Conservation (phyloP, 2,113 vertebrate species). For the Hippocampus zosterae region DNA sequence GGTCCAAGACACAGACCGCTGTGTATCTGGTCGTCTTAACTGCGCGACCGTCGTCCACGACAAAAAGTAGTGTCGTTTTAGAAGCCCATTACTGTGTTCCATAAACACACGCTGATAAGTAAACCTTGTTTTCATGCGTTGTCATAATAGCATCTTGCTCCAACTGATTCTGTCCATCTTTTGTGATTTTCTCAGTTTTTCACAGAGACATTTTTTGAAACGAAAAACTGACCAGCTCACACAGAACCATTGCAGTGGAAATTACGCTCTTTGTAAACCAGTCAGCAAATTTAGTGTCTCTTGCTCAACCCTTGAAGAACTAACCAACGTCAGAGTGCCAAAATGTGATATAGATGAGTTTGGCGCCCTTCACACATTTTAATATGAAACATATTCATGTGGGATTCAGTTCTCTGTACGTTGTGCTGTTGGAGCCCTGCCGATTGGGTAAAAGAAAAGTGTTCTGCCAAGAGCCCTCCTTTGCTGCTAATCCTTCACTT, state of each 20-base stretch:
- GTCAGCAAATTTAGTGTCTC: neutral
- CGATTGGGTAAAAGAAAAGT: neutral
- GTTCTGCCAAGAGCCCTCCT: neutral
- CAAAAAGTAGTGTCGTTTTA: too few relatives aligned
- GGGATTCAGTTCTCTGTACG: neutral
- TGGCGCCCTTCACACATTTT: neutral
- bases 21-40: too few relatives aligned
- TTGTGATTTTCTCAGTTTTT: neutral
- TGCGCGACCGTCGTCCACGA: too few relatives aligned
- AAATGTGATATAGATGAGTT: neutral
- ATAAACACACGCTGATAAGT: neutral
- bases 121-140: neutral
- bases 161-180: neutral
- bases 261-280: neutral
- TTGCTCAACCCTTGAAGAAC: neutral
- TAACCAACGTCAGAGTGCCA: neutral
- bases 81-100: neutral
- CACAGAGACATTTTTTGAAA: neutral
- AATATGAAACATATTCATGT: neutral
- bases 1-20: too few relatives aligned
- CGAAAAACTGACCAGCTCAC: neutral
- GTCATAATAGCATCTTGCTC: neutral
- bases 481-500: constrained; percentile 8
- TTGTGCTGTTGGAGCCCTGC: neutral
- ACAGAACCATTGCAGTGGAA: neutral